A percentile compares a stretch with the other conserved stretches of the same genome.
Evolutionary conservation across 2,797 vertebrate species (phyloP).

Genomic region (Erithacus rubecula): DNA sequence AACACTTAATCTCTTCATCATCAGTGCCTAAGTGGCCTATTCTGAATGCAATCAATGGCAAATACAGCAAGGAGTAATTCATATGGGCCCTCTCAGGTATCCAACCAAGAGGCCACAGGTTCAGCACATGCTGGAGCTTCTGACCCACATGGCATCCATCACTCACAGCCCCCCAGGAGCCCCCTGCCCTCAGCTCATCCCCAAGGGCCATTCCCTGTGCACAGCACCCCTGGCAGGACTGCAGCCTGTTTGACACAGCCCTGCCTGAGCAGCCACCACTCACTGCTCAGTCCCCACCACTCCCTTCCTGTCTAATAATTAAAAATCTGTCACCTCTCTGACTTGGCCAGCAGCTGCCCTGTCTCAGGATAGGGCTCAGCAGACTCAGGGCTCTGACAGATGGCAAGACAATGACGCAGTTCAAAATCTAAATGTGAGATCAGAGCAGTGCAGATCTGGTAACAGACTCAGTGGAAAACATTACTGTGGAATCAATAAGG

Average conservation of each 20-base stretch:
- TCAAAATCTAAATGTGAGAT: neutral
- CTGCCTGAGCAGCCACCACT: neutral
- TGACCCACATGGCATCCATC: neutral
- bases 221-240: neutral
- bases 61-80: neutral
- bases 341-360: neutral
- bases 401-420: neutral
- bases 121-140: rapidly evolving
- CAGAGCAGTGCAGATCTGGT: neutral
- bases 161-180: neutral
- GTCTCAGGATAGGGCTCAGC: neutral
- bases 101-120: neutral
- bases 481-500: neutral
- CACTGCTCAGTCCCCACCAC: neutral
- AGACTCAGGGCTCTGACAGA: constrained; percentile 10
- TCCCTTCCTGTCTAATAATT: constrained; percentile 35
- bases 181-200: neutral
- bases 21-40: neutral
- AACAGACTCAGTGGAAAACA: neutral
- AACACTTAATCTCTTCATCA: neutral
- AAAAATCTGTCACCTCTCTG: constrained; percentile 41
- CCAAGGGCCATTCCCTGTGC: neutral
- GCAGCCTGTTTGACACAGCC: neutral
- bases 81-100: neutral
- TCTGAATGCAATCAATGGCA: neutral